Evolutionary conservation across 30 jellyfish, hydroid and myxozoan genomes (phyloP).

Genomic region (Rhopilema esculentum): DNA sequence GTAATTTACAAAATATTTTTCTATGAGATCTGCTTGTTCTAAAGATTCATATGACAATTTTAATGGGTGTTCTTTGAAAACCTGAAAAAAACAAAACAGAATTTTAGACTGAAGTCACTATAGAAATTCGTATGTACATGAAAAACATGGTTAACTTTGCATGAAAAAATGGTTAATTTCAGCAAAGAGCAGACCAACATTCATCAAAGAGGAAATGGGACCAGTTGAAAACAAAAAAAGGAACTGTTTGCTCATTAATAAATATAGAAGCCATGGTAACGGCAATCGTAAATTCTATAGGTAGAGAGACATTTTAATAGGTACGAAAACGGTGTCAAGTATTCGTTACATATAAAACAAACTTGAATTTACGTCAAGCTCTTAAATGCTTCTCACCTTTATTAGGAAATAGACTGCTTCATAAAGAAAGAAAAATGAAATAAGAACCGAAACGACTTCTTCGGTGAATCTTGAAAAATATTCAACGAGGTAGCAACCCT

Average conservation of each 20-base stretch:
- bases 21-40: neutral
- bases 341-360: too few species aligned
- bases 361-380: too few species aligned
- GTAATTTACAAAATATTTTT: neutral
- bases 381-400: slow-evolving; percentile 48
- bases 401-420: slow-evolving; percentile 72
- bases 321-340: too few species aligned
- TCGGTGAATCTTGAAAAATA: slow-evolving; percentile 88
- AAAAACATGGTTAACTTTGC: too few species aligned
- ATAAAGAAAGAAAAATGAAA: slow-evolving; percentile 81
- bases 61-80: slow-evolving; percentile 77
- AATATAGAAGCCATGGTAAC: too few species aligned
- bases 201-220: too few species aligned
- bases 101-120: neutral
- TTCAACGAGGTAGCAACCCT: slow-evolving; percentile 93
- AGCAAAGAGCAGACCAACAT: too few species aligned
- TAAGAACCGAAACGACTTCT: slow-evolving; percentile 86
- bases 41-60: neutral
- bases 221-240: too few species aligned
- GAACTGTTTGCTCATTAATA: too few species aligned
- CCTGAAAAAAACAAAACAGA: slow-evolving; percentile 38
- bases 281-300: too few species aligned
- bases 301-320: too few species aligned
- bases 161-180: too few species aligned
- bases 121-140: neutral